These are phyloP conservation scores for Anomalospiza imberbis DNA, from an alignment of 2,797 vertebrate species.

Conservation along the genomic window DNA sequence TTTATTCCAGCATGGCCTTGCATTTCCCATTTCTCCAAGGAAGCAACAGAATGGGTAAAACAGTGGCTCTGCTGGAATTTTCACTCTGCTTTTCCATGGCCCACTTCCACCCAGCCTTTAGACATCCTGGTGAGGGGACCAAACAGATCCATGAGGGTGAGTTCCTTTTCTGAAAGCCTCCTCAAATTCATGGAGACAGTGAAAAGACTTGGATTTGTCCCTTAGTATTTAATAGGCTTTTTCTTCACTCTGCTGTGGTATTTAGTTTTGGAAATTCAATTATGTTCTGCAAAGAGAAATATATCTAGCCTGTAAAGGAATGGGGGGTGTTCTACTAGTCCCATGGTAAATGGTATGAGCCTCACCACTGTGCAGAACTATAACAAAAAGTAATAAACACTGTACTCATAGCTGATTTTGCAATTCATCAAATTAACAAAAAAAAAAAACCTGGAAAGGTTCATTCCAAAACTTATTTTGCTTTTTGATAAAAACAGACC, in stretches of 20 bases:
- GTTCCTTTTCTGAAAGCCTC: background rate
- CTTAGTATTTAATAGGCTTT: background rate
- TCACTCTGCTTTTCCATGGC: background rate
- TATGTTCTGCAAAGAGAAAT: background rate
- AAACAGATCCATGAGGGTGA: background rate
- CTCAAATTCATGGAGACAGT: background rate
- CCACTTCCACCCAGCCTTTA: background rate
- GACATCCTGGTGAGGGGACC: background rate
- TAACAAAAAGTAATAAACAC: background rate
- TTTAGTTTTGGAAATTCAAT: background rate
- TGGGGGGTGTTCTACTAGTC: background rate
- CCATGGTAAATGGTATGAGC: background rate
- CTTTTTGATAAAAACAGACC: background rate
- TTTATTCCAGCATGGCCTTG: background rate
- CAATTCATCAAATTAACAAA: background rate
- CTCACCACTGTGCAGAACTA: background rate
- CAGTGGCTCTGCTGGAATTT: background rate
- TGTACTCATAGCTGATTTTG: background rate
- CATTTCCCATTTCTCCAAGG: background rate
- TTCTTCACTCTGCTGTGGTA: background rate
- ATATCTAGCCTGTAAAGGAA: background rate
- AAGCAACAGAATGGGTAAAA: background rate
- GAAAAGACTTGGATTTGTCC: background rate
- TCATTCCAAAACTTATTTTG: background rate
- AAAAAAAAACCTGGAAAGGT: background rate